Evolutionary conservation across 2,888 invertebrate genomes (phyloP).

Genomic region (Temnothorax rugatulus): DNA sequence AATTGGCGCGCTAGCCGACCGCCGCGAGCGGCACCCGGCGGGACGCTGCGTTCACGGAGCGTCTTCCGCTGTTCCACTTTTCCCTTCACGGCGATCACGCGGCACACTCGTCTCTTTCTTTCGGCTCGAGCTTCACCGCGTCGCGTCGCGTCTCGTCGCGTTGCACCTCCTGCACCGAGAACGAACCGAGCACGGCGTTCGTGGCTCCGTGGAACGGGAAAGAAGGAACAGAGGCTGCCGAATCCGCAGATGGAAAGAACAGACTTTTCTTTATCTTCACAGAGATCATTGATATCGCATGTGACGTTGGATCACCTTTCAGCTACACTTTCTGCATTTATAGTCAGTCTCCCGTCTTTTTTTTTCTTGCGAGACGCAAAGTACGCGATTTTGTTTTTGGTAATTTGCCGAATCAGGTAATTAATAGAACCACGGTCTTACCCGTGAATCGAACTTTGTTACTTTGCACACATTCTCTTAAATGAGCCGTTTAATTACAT

Average conservation of each 20-base stretch:
- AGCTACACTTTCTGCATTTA: background rate
- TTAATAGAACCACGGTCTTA: no score
- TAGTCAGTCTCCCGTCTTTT: background rate
- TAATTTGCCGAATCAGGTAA: background rate
- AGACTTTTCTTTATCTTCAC: background rate
- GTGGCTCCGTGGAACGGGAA: background rate
- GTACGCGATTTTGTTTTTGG: background rate
- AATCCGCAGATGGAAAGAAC: no score
- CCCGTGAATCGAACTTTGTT: no score
- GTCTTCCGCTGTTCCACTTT: background rate
- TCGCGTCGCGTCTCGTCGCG: background rate
- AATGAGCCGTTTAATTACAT: background rate
- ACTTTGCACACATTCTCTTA: background rate
- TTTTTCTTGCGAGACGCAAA: background rate
- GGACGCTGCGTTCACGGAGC: constrained; percentile 22
- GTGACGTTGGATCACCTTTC: background rate
- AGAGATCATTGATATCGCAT: background rate
- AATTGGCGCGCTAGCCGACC: constrained; percentile 55
- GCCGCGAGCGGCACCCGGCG: background rate
- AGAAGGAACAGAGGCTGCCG: background rate
- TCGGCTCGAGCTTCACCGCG: background rate
- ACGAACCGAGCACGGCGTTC: background rate
- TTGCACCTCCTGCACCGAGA: background rate
- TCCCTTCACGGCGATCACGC: background rate
- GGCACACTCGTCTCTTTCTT: background rate